Evolutionary conservation across 1,140 invertebrate genomes (phyloP).

Genomic region (Trinorchestia longiramus): DNA sequence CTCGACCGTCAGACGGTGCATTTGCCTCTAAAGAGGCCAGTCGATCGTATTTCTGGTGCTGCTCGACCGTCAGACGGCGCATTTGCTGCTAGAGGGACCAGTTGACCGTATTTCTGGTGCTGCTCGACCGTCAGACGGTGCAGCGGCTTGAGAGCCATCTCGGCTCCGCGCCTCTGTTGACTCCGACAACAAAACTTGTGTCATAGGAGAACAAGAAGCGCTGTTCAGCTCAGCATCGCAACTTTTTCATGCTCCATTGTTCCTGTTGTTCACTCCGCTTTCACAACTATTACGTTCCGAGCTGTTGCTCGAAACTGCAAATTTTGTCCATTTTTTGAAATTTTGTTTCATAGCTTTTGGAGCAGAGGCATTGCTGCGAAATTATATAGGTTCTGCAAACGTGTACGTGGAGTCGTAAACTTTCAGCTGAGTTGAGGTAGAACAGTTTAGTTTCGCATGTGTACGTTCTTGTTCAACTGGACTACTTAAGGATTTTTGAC

Average conservation of each 20-base stretch:
- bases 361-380: not conserved
- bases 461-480: not conserved
- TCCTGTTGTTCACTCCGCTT: constrained; percentile 16
- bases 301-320: constrained; percentile 4
- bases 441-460: not conserved
- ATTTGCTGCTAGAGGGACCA: not conserved
- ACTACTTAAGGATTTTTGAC: not conserved
- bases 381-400: not conserved
- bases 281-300: not conserved
- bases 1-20: too few relatives aligned
- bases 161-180: not conserved
- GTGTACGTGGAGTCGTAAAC: not conserved
- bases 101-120: not conserved
- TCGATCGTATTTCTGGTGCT: too few relatives aligned
- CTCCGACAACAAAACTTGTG: constrained; percentile 26
- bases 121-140: not conserved
- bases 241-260: constrained; percentile 38
- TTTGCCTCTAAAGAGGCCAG: too few relatives aligned
- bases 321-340: not conserved
- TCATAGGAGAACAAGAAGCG: constrained; percentile 4
- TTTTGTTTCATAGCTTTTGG: not conserved
- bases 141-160: not conserved
- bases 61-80: too few relatives aligned
- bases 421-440: not conserved
- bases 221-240: not conserved